Percentiles rank a stretch among this genome's conserved stretches.
These are phyloP conservation scores for Dipodomys stephensi DNA, from an alignment of 2,113 vertebrate genomes.

Conservation along the genomic window DNA sequence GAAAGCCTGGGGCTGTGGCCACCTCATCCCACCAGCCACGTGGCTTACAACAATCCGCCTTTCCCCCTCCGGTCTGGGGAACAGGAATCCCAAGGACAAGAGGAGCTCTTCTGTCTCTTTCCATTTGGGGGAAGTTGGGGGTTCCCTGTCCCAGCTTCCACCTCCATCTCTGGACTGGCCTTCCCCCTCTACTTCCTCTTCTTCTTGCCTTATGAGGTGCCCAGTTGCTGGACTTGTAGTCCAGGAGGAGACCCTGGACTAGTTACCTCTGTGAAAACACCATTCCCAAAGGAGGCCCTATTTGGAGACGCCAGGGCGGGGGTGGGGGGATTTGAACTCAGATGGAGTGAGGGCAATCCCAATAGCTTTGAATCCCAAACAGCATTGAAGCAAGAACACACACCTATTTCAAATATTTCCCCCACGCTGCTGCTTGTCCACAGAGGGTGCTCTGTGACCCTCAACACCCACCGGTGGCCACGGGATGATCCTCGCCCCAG, in stretches of 20 bases:
- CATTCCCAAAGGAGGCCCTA: not conserved
- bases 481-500: not conserved
- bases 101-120: not conserved
- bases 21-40: not conserved
- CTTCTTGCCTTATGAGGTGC: not conserved
- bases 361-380: not conserved
- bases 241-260: not conserved
- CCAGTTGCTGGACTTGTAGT: not conserved
- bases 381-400: not conserved
- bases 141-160: not conserved
- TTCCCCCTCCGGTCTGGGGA: not conserved
- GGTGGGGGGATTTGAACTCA: not conserved
- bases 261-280: not conserved
- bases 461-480: no score
- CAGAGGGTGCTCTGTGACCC: no score
- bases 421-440: not conserved
- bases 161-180: not conserved
- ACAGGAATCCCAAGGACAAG: not conserved
- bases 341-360: not conserved
- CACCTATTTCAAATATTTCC: not conserved
- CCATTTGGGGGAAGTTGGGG: not conserved
- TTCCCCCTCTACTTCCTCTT: rapidly evolving
- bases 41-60: not conserved
- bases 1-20: not conserved
- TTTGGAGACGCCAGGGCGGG: not conserved